These are phyloP conservation scores for Rhinogobius similis DNA, from an alignment of 2,113 vertebrate genomes.

Conservation along the genomic window DNA sequence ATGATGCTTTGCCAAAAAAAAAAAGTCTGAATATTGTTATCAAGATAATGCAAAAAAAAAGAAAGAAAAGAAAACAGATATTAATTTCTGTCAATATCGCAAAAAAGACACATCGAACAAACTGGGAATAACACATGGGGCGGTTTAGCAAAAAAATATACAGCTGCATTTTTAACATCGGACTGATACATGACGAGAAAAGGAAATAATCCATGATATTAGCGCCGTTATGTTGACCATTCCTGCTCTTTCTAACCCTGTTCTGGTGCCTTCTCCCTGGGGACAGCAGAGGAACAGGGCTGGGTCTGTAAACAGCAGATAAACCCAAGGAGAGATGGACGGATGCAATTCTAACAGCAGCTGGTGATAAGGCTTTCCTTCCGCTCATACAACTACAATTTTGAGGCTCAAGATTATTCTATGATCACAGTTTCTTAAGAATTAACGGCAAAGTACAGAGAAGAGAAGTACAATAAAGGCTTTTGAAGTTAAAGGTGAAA, in stretches of 20 bases:
- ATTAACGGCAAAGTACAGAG: not conserved
- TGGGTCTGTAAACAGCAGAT: constrained; percentile 75
- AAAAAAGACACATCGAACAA: no score
- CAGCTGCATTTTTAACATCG: no score
- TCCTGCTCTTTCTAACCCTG: not conserved
- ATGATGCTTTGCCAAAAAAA: no score
- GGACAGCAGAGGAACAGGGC: constrained; percentile 65
- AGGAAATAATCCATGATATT: not conserved
- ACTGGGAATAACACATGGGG: no score
- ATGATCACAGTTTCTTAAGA: not conserved
- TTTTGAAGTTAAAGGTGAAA: no score
- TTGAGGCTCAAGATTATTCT: not conserved
- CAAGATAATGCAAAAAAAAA: no score
- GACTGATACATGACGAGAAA: no score
- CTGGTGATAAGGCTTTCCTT: constrained; percentile 41
- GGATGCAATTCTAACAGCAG: constrained; percentile 24
- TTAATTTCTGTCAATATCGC: no score
- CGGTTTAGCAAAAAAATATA: no score
- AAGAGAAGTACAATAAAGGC: not conserved
- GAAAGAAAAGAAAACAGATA: no score
- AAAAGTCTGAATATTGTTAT: no score
- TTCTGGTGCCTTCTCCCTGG: not conserved
- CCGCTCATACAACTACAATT: not conserved
- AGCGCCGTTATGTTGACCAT: not conserved
- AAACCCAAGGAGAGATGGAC: constrained; percentile 53